Percentiles rank a stretch among this genome's conserved stretches.
Conservation (phyloP, 2,113 vertebrate species). For the Sinosuthora webbiana region DNA sequence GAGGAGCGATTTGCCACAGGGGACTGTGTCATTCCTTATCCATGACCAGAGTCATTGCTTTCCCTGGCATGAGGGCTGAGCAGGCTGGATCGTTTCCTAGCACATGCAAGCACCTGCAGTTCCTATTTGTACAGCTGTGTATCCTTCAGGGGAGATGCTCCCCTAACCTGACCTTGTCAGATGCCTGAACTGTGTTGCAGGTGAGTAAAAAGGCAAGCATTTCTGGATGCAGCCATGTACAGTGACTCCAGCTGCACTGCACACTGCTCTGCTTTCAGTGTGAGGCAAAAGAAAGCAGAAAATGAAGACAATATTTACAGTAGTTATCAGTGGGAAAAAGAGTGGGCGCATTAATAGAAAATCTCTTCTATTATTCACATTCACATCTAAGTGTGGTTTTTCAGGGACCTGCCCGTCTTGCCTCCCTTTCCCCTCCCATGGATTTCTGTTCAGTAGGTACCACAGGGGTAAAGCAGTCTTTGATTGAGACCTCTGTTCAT, state of each 20-base stretch:
- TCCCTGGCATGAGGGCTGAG: background rate
- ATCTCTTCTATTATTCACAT: background rate
- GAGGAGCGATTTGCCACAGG: background rate
- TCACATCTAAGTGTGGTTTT: background rate
- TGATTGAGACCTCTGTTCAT: background rate
- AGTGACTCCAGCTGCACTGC: background rate
- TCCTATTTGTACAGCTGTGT: background rate
- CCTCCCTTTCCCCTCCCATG: background rate
- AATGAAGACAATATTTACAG: background rate
- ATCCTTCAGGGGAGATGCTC: background rate
- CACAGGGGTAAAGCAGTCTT: background rate
- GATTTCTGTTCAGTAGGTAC: background rate
- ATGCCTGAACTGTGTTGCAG: background rate
- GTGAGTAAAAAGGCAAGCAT: background rate
- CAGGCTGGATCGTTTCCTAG: background rate
- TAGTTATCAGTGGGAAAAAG: background rate
- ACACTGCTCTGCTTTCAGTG: background rate
- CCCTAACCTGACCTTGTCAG: background rate
- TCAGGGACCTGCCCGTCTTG: background rate
- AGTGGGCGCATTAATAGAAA: background rate
- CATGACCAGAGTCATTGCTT: background rate
- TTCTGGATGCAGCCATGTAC: background rate
- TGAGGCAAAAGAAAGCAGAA: background rate
- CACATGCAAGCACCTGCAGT: accelerated
- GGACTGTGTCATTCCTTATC: background rate